Percentiles rank a stretch among this genome's conserved stretches.
phyloP scores from a whole-genome alignment of 2,888 invertebrate genomes.

The Andrena camellia region DNA sequence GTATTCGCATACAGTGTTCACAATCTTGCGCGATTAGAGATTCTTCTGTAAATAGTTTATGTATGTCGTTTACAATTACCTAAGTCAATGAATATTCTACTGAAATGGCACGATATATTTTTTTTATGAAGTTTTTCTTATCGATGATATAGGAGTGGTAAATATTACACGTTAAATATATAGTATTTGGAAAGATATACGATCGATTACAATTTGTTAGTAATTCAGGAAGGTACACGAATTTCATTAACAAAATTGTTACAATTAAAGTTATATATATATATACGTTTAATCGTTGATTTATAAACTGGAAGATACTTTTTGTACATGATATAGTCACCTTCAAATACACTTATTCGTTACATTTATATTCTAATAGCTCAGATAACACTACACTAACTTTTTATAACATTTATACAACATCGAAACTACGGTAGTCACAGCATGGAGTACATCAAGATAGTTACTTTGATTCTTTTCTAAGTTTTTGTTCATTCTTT shows the following conservation, averaged over 20 bases:
- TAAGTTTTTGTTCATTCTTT: not conserved
- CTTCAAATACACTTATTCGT: not conserved
- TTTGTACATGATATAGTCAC: not conserved
- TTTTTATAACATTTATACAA: constrained; percentile 40
- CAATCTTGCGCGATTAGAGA: not conserved
- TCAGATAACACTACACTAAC: not conserved
- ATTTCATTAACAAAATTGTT: not conserved
- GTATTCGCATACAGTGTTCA: not conserved
- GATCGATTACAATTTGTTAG: not conserved
- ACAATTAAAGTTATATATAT: not conserved
- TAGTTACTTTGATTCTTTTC: constrained; percentile 19
- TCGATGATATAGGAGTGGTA: not conserved
- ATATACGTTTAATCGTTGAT: not conserved
- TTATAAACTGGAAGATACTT: not conserved
- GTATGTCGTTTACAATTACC: not conserved
- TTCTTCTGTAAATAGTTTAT: not conserved
- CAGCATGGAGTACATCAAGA: constrained; percentile 3
- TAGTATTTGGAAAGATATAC: not conserved
- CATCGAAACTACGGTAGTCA: constrained; percentile 22
- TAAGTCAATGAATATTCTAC: constrained; percentile 1
- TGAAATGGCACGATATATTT: not conserved
- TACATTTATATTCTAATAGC: constrained; percentile 10
- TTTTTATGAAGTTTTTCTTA: not conserved
- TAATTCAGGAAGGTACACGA: not conserved
- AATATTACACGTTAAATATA: not conserved